Evolutionary conservation across 2,797 vertebrate genomes (phyloP).

Genomic region (Centropyge bicolor): DNA sequence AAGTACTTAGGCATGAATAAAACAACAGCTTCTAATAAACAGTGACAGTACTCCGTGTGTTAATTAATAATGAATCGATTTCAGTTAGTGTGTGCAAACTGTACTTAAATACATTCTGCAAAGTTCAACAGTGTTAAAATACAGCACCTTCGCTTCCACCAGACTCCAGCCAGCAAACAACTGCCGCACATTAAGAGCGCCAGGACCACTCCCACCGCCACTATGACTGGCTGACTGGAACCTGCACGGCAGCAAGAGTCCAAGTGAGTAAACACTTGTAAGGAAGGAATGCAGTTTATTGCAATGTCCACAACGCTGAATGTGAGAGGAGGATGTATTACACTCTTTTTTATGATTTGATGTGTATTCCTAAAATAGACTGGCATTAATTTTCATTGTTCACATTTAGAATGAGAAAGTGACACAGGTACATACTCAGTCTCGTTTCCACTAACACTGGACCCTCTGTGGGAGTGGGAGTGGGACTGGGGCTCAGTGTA

Average conservation of each 20-base stretch:
- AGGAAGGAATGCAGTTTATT: constrained; percentile 53
- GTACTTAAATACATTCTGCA: neutral
- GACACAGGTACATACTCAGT: constrained; percentile 65
- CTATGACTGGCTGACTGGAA: constrained; percentile 81
- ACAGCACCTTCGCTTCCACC: constrained; percentile 87
- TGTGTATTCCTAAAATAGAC: neutral
- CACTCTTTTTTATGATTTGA: constrained; percentile 3
- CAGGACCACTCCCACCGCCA: constrained; percentile 86
- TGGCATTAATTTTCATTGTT: neutral
- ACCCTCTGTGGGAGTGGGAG: constrained; percentile 59
- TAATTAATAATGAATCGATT: neutral
- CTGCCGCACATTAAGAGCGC: constrained; percentile 84
- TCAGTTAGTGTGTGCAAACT: neutral
- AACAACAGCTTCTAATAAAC: neutral
- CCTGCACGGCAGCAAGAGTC: constrained; percentile 70
- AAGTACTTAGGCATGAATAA: neutral
- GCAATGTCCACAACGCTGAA: constrained; percentile 13
- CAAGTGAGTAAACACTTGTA: constrained; percentile 41
- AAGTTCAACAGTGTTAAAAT: neutral
- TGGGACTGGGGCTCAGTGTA: constrained; percentile 27
- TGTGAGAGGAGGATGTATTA: neutral
- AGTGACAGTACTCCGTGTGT: neutral
- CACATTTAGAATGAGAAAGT: neutral
- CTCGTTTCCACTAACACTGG: constrained; percentile 78
- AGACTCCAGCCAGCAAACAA: constrained; percentile 86